phyloP scores from a whole-genome alignment of 2,797 vertebrate species.

The Rhinella marina region DNA sequence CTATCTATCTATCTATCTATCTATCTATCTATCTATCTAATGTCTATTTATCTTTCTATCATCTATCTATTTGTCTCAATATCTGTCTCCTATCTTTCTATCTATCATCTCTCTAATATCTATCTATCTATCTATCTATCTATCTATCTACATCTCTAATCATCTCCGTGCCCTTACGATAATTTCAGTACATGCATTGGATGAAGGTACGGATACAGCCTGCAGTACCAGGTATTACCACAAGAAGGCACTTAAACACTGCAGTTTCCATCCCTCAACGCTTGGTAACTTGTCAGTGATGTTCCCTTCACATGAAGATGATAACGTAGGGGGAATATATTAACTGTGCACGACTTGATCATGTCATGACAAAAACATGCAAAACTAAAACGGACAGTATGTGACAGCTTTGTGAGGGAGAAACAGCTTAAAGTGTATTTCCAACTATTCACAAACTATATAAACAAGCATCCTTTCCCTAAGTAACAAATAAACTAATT shows the following conservation, averaged over 20 bases:
- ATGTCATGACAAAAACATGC: slow-evolving; percentile 6
- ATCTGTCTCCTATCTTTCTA: too few relatives aligned
- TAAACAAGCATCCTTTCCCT: not conserved
- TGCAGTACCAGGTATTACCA: slow-evolving; percentile 73
- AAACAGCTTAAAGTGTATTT: slow-evolving; percentile 22
- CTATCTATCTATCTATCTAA: too few relatives aligned
- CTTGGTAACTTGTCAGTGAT: slow-evolving; percentile 12
- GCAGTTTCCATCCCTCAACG: slow-evolving; percentile 52
- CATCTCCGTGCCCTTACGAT: not conserved
- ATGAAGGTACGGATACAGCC: slow-evolving; percentile 26
- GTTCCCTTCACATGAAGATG: not conserved
- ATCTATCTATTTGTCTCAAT: too few relatives aligned
- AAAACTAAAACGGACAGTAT: slow-evolving; percentile 24
- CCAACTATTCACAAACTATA: slow-evolving; percentile 16
- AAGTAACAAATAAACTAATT: not conserved
- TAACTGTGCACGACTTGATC: slow-evolving; percentile 22
- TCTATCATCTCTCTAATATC: too few relatives aligned
- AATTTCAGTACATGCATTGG: not conserved
- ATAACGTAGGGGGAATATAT: slow-evolving; percentile 25
- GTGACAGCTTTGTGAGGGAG: not conserved
- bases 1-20: too few relatives aligned
- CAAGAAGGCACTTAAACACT: slow-evolving; percentile 78
- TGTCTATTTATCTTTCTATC: too few relatives aligned
- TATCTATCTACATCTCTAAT: not conserved
- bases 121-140: not conserved